A percentile compares a stretch with the other conserved stretches of the same genome.
Evolutionary conservation across 2,797 vertebrate genomes (phyloP).

Genomic region (Agapornis canus): DNA sequence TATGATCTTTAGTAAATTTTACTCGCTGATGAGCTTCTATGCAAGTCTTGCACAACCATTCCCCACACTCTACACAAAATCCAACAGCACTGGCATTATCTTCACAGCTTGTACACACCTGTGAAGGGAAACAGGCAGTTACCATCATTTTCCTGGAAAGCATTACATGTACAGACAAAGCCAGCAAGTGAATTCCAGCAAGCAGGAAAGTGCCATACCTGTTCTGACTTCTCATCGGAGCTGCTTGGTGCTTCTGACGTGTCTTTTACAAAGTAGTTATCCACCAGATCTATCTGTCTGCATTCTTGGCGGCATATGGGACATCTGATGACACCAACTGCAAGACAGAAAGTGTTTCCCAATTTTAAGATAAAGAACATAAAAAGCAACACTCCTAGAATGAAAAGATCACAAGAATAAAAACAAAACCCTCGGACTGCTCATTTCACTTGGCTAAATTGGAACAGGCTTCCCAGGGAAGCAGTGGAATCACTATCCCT

Average conservation of each 20-base stretch:
- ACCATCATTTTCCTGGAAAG: neutral
- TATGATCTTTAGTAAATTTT: slow-evolving; percentile 98
- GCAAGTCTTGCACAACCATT: slow-evolving; percentile 98
- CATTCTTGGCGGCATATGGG: slow-evolving; percentile 94
- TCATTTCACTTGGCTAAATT: neutral
- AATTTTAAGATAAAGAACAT: neutral
- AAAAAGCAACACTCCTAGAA: rapidly evolving
- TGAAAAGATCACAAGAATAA: neutral
- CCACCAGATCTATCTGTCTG: slow-evolving; percentile 95
- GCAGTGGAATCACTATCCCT: neutral
- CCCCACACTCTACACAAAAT: slow-evolving; percentile 95
- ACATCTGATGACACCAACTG: slow-evolving; percentile 96
- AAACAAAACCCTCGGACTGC: neutral
- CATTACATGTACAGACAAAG: neutral
- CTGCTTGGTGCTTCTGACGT: slow-evolving; percentile 88
- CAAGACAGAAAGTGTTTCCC: neutral
- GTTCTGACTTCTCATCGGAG: slow-evolving; percentile 91
- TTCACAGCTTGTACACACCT: slow-evolving; percentile 99
- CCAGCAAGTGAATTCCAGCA: neutral
- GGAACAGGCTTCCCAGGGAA: neutral
- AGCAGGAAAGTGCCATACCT: slow-evolving; percentile 79
- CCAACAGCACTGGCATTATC: slow-evolving; percentile 95
- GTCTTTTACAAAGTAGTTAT: slow-evolving; percentile 99
- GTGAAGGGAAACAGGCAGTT: neutral
- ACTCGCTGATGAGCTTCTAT: slow-evolving; percentile 98